Evolutionary conservation across 2,113 vertebrate species (phyloP), one percentile per base, ranked within the genome.

Genomic region (Sula dactylatra): DNA sequence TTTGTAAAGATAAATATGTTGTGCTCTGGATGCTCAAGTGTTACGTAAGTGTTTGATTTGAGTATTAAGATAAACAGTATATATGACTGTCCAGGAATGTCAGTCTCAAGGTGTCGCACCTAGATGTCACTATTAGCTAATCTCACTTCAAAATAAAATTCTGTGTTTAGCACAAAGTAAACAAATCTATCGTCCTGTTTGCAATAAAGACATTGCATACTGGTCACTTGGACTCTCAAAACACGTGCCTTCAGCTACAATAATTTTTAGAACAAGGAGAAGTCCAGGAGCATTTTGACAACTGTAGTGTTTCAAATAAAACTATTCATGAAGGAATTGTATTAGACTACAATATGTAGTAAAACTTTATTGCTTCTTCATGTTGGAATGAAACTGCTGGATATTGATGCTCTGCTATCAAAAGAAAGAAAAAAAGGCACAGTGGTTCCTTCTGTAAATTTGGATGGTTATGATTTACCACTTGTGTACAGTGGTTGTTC

Each of bases 1-100:
- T 40, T 12, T 40, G 44, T 32, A 50, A 36, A 73, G 52, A 36
- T 69, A 52, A 40, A 90, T 40, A 12, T 40, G 4, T 83, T 82
- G 22, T 7, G 15, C 12, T 52, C 54, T 52, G 11, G 34, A 29
- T 47, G 45, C 14, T 58, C 19, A 22, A 17, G 16, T 62, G 26
- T 45, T 69, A 32, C 0, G 2, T 34, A 26, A 26, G 6, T 31
- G 34, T 40, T 36, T 1, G 1, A 25, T 55, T 45, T 0, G 4
- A 47, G 8, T 58, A 47, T 49, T 32, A 20, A 32, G n/a, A 14
- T 42, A 25, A 58, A 66, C 4, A 25, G 29, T 6, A 0, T 16
- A 0, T 44, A 2, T 49, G 71, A 40, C 9, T 86, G 21, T 29
- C 31, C 56, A 86, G 44, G 36, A 61, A 8, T 27, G 34, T 49